These are phyloP conservation scores for Iphiclides podalirius DNA, from an alignment of 2,888 invertebrate species.

Conservation along the genomic window DNA sequence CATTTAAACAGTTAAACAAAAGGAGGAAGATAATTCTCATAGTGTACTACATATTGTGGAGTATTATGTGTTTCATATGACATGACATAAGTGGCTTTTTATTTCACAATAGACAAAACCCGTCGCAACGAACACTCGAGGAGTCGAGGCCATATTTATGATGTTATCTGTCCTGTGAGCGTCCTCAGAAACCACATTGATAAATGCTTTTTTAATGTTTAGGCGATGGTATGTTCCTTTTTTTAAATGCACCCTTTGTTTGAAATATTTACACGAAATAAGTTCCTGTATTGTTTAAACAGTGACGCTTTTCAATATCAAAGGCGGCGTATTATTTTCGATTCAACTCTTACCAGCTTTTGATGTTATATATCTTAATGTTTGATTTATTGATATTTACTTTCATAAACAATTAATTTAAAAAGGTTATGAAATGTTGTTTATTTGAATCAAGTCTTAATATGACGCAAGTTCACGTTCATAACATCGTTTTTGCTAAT, in stretches of 20 bases:
- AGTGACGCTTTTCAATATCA: slow-evolving; percentile 67
- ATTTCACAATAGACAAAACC: slow-evolving; percentile 78
- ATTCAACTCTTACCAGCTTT: slow-evolving; percentile 33
- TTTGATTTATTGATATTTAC: slow-evolving; percentile 3
- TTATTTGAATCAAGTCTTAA: neutral
- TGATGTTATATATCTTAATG: slow-evolving; percentile 3
- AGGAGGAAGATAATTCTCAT: slow-evolving; percentile 41
- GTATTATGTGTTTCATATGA: slow-evolving; percentile 48
- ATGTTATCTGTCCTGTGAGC: slow-evolving; percentile 80
- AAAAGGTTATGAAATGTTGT: slow-evolving; percentile 10
- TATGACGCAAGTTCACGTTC: slow-evolving; percentile 4
- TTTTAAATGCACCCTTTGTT: slow-evolving; percentile 34
- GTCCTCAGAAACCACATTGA: slow-evolving; percentile 73
- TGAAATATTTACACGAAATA: slow-evolving; percentile 38
- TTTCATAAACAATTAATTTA: neutral
- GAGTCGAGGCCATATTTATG: slow-evolving; percentile 83
- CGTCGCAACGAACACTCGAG: slow-evolving; percentile 75
- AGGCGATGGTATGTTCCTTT: slow-evolving; percentile 71
- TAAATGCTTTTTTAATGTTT: slow-evolving; percentile 62
- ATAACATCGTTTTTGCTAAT: slow-evolving; percentile 30
- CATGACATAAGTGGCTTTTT: slow-evolving; percentile 57
- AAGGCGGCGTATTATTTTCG: slow-evolving; percentile 68
- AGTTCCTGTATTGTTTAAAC: slow-evolving; percentile 58
- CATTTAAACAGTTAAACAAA: slow-evolving; percentile 44
- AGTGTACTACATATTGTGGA: slow-evolving; percentile 59